Conservation (phyloP, 2,113 vertebrate genomes). For the Smithornis capensis region DNA sequence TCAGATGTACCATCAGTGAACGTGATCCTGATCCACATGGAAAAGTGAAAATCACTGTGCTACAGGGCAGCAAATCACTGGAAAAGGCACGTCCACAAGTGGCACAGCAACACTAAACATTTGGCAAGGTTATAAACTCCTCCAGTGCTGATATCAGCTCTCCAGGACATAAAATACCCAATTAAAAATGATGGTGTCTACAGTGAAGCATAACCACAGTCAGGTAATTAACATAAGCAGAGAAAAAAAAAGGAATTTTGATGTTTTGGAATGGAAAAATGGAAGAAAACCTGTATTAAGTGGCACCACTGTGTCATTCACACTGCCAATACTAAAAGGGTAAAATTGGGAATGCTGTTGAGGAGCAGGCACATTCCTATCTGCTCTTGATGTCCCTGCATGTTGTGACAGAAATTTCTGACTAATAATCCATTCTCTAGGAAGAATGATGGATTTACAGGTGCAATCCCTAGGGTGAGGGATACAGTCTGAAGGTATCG, state of each 20-base stretch:
- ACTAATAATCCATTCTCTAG: neutral
- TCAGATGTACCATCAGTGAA: accelerated
- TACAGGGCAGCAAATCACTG: neutral
- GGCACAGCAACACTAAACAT: neutral
- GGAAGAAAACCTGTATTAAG: neutral
- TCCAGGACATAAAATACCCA: neutral
- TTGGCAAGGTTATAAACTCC: neutral
- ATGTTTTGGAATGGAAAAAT: neutral
- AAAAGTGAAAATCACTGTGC: neutral
- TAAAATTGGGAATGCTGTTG: neutral
- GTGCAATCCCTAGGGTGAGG: neutral
- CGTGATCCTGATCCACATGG: accelerated
- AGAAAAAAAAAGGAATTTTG: neutral
- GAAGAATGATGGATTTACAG: neutral
- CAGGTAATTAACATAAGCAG: neutral
- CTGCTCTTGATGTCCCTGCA: neutral
- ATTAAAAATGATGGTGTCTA: neutral
- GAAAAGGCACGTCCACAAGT: neutral
- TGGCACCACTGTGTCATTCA: neutral
- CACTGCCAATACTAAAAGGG: neutral
- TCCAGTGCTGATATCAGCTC: neutral
- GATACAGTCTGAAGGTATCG: neutral
- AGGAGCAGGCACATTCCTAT: neutral
- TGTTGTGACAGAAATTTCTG: neutral
- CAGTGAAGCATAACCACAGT: neutral